phyloP scores from a whole-genome alignment of 2,888 invertebrate genomes.

The Therioaphis trifolii region DNA sequence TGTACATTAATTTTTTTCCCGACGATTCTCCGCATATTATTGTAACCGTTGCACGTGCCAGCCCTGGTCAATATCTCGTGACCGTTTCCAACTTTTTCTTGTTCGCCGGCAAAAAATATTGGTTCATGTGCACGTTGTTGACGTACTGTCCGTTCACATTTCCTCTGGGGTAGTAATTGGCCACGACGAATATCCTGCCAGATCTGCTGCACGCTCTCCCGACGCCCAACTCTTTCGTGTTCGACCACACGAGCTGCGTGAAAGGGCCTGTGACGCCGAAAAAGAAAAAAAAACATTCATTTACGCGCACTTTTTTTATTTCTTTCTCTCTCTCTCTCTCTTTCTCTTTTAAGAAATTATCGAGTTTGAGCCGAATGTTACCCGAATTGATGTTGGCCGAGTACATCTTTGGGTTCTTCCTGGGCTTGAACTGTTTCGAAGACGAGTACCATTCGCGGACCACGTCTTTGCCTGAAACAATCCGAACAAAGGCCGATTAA shows the following conservation, averaged over 20 bases:
- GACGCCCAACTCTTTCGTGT: conserved; percentile 81
- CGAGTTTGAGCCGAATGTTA: too few species aligned
- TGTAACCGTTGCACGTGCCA: too few species aligned
- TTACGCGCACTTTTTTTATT: too few species aligned
- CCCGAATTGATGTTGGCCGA: conserved; percentile 85
- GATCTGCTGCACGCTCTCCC: conserved; percentile 83
- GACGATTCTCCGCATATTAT: background rate
- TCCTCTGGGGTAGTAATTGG: conserved; percentile 85
- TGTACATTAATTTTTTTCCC: background rate
- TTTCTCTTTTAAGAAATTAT: too few species aligned
- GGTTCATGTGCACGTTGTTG: conserved; percentile 74
- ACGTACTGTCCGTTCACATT: conserved; percentile 81
- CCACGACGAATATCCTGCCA: conserved; percentile 85
- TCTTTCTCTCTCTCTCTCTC: too few species aligned
- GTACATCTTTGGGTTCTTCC: conserved; percentile 78
- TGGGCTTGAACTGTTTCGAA: conserved; percentile 80
- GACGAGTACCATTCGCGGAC: conserved; percentile 86
- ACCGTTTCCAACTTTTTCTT: conserved; percentile 23
- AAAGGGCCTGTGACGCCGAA: conserved; percentile 77
- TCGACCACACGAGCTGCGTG: conserved; percentile 87
- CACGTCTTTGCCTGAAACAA: conserved; percentile 77
- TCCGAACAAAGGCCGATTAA: background rate
- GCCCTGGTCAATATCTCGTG: background rate
- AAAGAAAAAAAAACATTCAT: conserved; percentile 48
- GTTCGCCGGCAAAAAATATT: conserved; percentile 27